Conservation (phyloP, 2,888 invertebrate genomes). For the Gisinianus flammeolus region DNA sequence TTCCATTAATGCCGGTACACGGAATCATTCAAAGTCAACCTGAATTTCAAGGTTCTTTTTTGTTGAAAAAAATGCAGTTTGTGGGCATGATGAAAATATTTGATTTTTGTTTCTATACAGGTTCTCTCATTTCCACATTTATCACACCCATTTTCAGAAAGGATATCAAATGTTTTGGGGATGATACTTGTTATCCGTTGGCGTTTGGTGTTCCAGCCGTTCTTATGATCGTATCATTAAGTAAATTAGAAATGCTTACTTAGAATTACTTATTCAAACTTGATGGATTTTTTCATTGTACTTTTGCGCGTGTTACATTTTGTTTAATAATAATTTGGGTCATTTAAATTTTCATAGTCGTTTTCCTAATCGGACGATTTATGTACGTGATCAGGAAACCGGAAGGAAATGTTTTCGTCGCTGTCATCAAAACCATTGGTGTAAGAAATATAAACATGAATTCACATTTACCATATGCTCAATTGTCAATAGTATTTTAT, state of each 20-base stretch:
- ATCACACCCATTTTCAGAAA: slow-evolving; percentile 75
- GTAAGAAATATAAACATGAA: slow-evolving; percentile 64
- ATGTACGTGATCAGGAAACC: slow-evolving; percentile 75
- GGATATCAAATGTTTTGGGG: slow-evolving; percentile 60
- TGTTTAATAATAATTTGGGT: background rate
- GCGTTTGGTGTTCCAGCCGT: slow-evolving; percentile 48
- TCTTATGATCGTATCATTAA: slow-evolving; percentile 43
- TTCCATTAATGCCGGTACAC: slow-evolving; percentile 81
- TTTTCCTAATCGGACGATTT: slow-evolving; percentile 74
- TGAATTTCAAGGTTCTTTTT: too few relatives aligned
- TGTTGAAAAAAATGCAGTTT: too few relatives aligned
- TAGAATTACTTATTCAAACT: background rate
- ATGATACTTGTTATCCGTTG: slow-evolving; percentile 45
- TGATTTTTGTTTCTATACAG: too few relatives aligned
- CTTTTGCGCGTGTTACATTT: too few relatives aligned
- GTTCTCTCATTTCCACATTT: slow-evolving; percentile 70
- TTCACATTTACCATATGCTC: background rate
- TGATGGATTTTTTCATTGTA: background rate
- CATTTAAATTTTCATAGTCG: slow-evolving; percentile 64
- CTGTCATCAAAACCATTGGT: slow-evolving; percentile 72
- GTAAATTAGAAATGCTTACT: too few relatives aligned
- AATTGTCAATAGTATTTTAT: background rate
- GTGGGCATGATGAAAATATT: too few relatives aligned
- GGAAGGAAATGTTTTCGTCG: slow-evolving; percentile 74
- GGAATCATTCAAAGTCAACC: too few relatives aligned